These are phyloP conservation scores for Erythrolamprus reginae DNA, from an alignment of 2,113 vertebrate genomes.

Conservation along the genomic window DNA sequence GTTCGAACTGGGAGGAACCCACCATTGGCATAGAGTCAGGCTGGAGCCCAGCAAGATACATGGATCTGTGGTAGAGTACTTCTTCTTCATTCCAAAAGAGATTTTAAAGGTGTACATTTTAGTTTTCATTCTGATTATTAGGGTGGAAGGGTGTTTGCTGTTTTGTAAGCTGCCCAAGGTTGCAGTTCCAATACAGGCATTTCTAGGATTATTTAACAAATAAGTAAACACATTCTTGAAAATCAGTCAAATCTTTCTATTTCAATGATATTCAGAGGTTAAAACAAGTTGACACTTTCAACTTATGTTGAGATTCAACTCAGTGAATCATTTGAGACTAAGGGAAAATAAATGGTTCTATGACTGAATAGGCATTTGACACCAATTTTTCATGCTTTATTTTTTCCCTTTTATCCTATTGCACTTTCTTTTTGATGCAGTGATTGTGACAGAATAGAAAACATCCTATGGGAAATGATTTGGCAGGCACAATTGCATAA, in stretches of 20 bases:
- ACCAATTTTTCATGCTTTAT: background rate
- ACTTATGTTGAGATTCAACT: background rate
- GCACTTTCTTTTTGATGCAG: background rate
- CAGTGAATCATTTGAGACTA: background rate
- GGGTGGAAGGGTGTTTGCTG: background rate
- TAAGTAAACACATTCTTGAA: background rate
- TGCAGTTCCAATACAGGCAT: background rate
- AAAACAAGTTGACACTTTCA: background rate
- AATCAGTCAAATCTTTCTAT: background rate
- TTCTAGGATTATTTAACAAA: background rate
- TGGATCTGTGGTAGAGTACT: background rate
- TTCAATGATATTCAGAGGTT: background rate
- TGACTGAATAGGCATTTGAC: background rate
- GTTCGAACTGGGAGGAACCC: too few species aligned
- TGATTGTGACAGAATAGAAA: background rate
- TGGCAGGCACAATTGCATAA: too few species aligned
- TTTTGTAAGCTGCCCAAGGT: background rate
- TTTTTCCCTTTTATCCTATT: background rate
- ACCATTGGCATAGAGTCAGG: background rate
- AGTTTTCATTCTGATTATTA: background rate
- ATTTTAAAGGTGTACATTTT: background rate
- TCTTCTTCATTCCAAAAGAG: background rate
- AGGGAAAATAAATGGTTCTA: background rate
- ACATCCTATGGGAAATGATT: background rate
- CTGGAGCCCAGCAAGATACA: background rate